phyloP scores from a whole-genome alignment of 2,113 vertebrate genomes.

The Oryzias melastigma region DNA sequence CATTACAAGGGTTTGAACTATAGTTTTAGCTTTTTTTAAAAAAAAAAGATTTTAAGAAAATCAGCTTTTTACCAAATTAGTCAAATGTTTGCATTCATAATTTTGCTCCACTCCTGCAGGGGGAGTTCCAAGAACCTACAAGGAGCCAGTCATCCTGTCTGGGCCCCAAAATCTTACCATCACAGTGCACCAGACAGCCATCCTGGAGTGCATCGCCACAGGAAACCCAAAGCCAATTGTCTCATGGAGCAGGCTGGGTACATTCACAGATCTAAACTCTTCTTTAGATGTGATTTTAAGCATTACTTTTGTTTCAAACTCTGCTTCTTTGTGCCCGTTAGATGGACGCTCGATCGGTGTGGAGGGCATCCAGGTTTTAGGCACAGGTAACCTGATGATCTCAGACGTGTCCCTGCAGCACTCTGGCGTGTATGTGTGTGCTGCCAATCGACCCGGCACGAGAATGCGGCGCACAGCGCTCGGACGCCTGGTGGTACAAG shows the following conservation, averaged over 20 bases:
- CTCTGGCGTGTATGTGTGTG: conserved; percentile 83
- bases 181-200: conserved; percentile 73
- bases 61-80: no score
- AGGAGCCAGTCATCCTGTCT: conserved; percentile 79
- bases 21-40: no score
- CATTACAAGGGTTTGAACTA: no score
- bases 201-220: conserved; percentile 77
- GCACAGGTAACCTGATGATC: conserved; percentile 84
- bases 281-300: not conserved
- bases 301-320: not conserved
- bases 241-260: conserved; percentile 81
- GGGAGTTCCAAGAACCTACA: conserved; percentile 61
- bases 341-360: conserved; percentile 85
- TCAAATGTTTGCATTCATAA: no score
- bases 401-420: conserved; percentile 82
- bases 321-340: conserved; percentile 36
- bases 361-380: conserved; percentile 83
- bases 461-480: conserved; percentile 81
- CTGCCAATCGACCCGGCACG: conserved; percentile 82
- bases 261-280: not conserved
- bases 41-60: no score
- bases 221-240: conserved; percentile 77
- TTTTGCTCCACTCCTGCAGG: conserved; percentile 40
- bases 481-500: conserved; percentile 81
- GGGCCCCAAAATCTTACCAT: conserved; percentile 82